Conservation (phyloP, 2,797 vertebrate genomes). For the Neopelma chrysocephalum region DNA sequence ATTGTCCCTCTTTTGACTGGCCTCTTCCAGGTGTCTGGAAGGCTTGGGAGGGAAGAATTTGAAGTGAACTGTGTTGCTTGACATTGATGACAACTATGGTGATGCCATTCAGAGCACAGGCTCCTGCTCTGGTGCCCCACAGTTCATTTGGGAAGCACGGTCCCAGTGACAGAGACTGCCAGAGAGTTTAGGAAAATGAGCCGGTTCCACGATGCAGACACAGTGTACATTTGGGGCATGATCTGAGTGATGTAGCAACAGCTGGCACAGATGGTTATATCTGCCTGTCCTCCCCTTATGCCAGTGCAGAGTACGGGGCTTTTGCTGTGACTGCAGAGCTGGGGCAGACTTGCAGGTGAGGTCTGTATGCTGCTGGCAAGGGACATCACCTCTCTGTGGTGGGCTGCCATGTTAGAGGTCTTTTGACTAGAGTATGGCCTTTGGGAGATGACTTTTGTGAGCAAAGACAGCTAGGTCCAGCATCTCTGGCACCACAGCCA, state of each 20-base stretch:
- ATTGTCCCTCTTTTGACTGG: not conserved
- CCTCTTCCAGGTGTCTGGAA: not conserved
- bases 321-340: not conserved
- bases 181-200: not conserved
- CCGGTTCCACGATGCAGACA: fast-evolving
- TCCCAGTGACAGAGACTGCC: not conserved
- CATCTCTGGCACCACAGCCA: not conserved
- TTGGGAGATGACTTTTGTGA: not conserved
- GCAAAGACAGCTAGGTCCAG: not conserved
- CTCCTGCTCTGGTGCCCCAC: not conserved
- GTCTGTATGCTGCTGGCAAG: not conserved
- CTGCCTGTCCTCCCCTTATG: not conserved
- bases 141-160: not conserved
- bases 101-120: not conserved
- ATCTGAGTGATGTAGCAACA: not conserved
- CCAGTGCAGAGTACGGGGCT: not conserved
- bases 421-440: not conserved
- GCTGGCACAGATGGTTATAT: not conserved
- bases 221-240: not conserved
- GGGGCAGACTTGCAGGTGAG: not conserved
- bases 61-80: not conserved
- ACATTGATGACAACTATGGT: not conserved
- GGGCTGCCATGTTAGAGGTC: not conserved
- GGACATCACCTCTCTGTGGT: not conserved
- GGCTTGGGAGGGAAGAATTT: not conserved